Conservation (phyloP, 1,140 invertebrate genomes). For the Coenobita brevimanus region DNA sequence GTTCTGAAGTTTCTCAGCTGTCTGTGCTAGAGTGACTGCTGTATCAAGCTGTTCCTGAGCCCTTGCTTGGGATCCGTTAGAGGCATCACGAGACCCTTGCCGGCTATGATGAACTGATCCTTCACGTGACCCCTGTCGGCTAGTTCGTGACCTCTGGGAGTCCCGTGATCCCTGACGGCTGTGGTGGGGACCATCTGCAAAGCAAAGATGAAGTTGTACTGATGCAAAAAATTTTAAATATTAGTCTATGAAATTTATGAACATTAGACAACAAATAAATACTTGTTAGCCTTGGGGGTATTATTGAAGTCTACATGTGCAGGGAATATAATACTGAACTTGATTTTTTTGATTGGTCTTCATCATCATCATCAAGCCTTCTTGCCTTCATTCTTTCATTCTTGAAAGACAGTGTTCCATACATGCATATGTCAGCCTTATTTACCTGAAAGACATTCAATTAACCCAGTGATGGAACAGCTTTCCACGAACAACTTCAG, state of each 20-base stretch:
- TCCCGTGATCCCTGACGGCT: constrained; percentile 84
- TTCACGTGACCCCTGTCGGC: constrained; percentile 75
- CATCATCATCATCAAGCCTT: too few relatives aligned
- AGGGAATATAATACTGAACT: too few relatives aligned
- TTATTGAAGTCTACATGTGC: too few relatives aligned
- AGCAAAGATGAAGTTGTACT: not conserved
- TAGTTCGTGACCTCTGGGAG: constrained; percentile 78
- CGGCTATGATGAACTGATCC: constrained; percentile 71
- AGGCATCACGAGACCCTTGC: constrained; percentile 80
- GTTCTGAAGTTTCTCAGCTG: constrained; percentile 74
- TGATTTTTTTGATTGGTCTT: too few relatives aligned
- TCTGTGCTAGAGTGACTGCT: constrained; percentile 74
- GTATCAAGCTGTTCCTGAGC: constrained; percentile 70
- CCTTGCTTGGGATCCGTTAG: constrained; percentile 73
- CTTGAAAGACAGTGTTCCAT: too few relatives aligned
- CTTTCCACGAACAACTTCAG: too few relatives aligned
- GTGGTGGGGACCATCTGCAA: constrained; percentile 79
- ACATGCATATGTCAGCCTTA: too few relatives aligned
- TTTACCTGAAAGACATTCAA: too few relatives aligned
- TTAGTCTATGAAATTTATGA: not conserved
- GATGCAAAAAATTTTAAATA: not conserved
- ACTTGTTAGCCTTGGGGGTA: too few relatives aligned
- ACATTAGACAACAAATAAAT: too few relatives aligned
- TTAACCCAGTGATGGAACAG: too few relatives aligned
- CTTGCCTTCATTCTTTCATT: too few relatives aligned